phyloP scores from a whole-genome alignment of 2,797 vertebrate species.

The Oreortyx pictus region DNA sequence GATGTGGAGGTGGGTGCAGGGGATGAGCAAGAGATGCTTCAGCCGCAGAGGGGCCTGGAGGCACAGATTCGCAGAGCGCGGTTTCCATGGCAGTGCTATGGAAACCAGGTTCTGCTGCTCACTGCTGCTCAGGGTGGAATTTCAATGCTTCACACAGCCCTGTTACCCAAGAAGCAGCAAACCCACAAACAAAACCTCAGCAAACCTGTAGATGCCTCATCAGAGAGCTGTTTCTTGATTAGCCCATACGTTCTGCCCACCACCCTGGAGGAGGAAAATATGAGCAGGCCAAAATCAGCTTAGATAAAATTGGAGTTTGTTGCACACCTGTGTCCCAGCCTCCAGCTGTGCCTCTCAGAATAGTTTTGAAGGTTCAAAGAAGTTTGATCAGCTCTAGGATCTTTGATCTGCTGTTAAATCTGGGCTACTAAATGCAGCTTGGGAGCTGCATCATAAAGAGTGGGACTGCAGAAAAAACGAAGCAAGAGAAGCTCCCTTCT shows the following conservation, averaged over 20 bases:
- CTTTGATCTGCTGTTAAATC: background rate
- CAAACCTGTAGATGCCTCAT: slow-evolving; percentile 31
- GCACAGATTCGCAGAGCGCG: slow-evolving; percentile 69
- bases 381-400: slow-evolving; percentile 21
- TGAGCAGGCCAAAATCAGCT: background rate
- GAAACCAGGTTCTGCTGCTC: slow-evolving; percentile 80
- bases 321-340: background rate
- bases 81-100: slow-evolving; percentile 84
- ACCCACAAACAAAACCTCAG: slow-evolving; percentile 17
- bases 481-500: background rate
- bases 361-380: slow-evolving; percentile 40
- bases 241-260: background rate
- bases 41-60: slow-evolving; percentile 71
- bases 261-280: background rate
- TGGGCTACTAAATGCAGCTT: background rate
- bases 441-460: background rate
- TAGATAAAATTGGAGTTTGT: background rate
- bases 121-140: slow-evolving; percentile 77
- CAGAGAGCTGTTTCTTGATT: background rate
- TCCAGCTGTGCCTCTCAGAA: slow-evolving; percentile 5
- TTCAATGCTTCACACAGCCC: slow-evolving; percentile 67
- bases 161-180: slow-evolving; percentile 55
- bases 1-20: slow-evolving; percentile 70
- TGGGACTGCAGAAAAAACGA: background rate
- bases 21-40: slow-evolving; percentile 70